Conservation (phyloP, 2,888 invertebrate species). For the Apamea anceps region DNA sequence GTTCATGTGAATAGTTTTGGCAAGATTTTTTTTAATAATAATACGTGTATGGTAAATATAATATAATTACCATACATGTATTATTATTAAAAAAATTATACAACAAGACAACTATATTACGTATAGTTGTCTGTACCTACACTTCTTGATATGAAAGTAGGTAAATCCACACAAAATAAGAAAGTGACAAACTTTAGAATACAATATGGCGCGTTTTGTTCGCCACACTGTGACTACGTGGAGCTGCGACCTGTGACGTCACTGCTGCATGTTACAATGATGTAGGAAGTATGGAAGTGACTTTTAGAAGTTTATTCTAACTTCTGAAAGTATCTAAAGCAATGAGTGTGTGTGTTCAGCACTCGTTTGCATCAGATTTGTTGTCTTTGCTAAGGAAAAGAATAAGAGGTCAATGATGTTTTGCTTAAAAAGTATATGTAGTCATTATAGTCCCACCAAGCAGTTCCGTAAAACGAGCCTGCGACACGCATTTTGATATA, state of each 20-base stretch:
- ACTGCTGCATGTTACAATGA: conserved; percentile 12
- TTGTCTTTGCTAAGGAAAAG: neutral
- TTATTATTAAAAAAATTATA: too few relatives aligned
- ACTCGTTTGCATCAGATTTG: neutral
- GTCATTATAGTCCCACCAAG: too few relatives aligned
- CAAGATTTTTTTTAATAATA: too few relatives aligned
- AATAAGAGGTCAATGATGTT: neutral
- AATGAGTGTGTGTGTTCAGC: neutral
- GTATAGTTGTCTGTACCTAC: too few relatives aligned
- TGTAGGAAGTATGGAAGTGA: conserved; percentile 17
- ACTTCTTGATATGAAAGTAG: conserved; percentile 8
- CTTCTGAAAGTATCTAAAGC: neutral
- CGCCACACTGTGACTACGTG: conserved; percentile 40
- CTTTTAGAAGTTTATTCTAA: neutral
- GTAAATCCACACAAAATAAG: conserved; percentile 50
- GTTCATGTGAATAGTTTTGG: too few relatives aligned
- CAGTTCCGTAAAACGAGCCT: too few relatives aligned
- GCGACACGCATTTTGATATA: neutral
- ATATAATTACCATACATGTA: too few relatives aligned
- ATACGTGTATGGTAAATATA: too few relatives aligned
- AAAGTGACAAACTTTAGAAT: conserved; percentile 27
- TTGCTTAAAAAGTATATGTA: too few relatives aligned
- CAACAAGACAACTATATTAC: too few relatives aligned
- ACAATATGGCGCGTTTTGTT: conserved; percentile 53
- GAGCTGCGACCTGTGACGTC: conserved; percentile 34